These are phyloP conservation scores for Tapera naevia DNA, from an alignment of 2,797 vertebrate species.

Conservation along the genomic window DNA sequence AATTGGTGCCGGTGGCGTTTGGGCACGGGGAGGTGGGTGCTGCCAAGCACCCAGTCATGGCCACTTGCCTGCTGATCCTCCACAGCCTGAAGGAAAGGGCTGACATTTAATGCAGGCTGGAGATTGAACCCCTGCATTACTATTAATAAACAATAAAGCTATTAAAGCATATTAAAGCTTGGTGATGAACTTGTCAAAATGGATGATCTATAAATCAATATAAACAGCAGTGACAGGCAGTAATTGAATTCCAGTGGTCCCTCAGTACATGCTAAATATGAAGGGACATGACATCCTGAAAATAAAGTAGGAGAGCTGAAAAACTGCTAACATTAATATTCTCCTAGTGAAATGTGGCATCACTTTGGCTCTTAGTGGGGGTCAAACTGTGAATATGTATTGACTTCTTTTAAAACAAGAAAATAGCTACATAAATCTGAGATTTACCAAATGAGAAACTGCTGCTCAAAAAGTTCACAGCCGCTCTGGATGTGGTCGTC, in stretches of 20 bases:
- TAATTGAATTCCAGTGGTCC: constrained; percentile 74
- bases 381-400: constrained; percentile 49
- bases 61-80: not conserved
- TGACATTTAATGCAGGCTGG: not conserved
- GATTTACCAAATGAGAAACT: constrained; percentile 47
- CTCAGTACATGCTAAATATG: constrained; percentile 63
- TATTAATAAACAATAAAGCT: constrained; percentile 77
- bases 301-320: constrained; percentile 60
- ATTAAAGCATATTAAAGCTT: constrained; percentile 73
- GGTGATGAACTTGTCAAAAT: constrained; percentile 70
- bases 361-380: constrained; percentile 35
- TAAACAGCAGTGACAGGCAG: constrained; percentile 70
- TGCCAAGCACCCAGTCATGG: not conserved
- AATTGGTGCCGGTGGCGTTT: not conserved
- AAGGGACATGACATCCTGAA: constrained; percentile 56
- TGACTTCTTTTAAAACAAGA: constrained; percentile 53
- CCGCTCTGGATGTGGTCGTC: not conserved
- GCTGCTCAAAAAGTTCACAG: constrained; percentile 24
- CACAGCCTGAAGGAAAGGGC: not conserved
- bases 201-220: constrained; percentile 74
- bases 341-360: constrained; percentile 16
- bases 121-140: not conserved
- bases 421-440: constrained; percentile 44
- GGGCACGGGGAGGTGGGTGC: not conserved
- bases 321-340: constrained; percentile 46